Base-by-base conservation (phyloP, 2,888 invertebrate genomes). In the Molanna angustata region DNA sequence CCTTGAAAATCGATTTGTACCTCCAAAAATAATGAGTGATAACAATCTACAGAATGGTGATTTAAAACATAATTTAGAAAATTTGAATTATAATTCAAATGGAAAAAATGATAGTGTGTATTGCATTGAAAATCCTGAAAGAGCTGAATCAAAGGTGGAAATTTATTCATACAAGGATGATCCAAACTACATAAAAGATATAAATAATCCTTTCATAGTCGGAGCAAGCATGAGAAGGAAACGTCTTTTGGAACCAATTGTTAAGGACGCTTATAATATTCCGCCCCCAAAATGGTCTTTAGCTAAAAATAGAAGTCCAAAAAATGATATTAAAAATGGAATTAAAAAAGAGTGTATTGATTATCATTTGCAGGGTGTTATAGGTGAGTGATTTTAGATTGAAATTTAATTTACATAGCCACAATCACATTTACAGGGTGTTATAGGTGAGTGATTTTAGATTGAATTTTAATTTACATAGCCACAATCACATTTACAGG, bases 231-330 rank as follows among this genome's bases (percentile, higher is more conserved):
- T 56, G 16, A 54, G 50, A 21, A 66, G 72, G 37, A 67, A 74
- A 54, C 74, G 69, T 63, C 66, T 76, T 54, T 59, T 77, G 55
- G 76, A 76, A 60, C 77, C 77, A 19, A 65, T 77, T 14, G 71
- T 67, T 43, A 68, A 70, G 27, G 56, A 56, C 33, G 69, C 70
- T 1, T 49, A 44, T 16, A 47, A 64, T 37, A 9, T 64, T 2
- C 49, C 58, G 14, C 61, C 60, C 3, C 77, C 77, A 0, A 61
- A 66, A 1, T 77, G 77, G 77, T 75, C 76, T 2, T 58, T 77
- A 20, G 77, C 76, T 0, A 76, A 74, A 51, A 56, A 42, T 44
- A 54, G 35, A 18, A 54, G 44, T 7, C 35, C 45, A 3, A 27
- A 22, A 16, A 40, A 37, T 7, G 37, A 55, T 20, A 43, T 40